phyloP scores from a whole-genome alignment of 2,797 vertebrate species.

The Liasis olivaceus region DNA sequence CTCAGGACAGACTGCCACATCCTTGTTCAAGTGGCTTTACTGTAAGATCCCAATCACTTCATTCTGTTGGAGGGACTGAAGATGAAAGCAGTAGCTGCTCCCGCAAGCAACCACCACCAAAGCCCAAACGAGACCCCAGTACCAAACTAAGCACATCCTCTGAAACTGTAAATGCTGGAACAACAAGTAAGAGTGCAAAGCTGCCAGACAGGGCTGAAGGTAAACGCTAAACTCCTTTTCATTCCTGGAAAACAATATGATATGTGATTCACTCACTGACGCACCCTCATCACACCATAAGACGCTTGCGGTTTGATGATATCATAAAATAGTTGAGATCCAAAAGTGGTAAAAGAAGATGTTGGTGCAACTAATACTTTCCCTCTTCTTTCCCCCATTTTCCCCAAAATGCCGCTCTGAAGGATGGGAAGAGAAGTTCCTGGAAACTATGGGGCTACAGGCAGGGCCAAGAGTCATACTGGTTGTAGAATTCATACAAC shows the following conservation, averaged over 20 bases:
- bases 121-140: conserved; percentile 94
- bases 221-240: conserved; percentile 41
- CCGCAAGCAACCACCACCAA: conserved; percentile 94
- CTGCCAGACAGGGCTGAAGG: conserved; percentile 80
- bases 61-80: conserved; percentile 92
- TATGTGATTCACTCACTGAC: not conserved
- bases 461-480: not conserved
- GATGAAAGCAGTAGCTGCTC: conserved; percentile 90
- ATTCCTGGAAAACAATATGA: not conserved
- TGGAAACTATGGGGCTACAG: not conserved
- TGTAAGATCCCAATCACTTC: conserved; percentile 95
- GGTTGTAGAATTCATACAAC: not conserved
- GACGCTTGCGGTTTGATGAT: not conserved
- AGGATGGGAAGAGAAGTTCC: not conserved
- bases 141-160: conserved; percentile 98
- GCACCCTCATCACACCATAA: not conserved
- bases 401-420: not conserved
- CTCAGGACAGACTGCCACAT: conserved; percentile 88
- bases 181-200: conserved; percentile 80
- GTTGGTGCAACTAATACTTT: too few relatives aligned
- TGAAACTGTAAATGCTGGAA: conserved; percentile 91
- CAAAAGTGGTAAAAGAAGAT: not conserved
- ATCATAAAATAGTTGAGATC: not conserved
- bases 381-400: not conserved
- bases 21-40: conserved; percentile 90